These are phyloP conservation scores for Halocynthia roretzi DNA, from an alignment of 23 tunicate species.

Conservation along the genomic window DNA sequence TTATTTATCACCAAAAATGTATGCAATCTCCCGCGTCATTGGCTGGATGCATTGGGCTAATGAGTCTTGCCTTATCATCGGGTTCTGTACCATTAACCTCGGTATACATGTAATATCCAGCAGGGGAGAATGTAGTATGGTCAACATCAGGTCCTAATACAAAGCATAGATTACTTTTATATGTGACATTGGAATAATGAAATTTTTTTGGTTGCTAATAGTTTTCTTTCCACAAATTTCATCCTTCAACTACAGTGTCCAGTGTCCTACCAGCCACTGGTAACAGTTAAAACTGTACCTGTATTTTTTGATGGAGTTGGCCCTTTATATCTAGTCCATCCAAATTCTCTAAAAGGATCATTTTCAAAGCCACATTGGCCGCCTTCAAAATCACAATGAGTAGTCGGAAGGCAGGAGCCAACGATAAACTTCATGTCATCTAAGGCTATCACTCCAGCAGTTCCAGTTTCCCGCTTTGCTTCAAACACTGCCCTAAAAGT, in stretches of 20 bases:
- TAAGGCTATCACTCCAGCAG: slow-evolving; percentile 64
- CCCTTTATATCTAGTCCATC: slow-evolving; percentile 54
- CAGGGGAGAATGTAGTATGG: slow-evolving; percentile 50
- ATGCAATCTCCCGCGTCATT: slow-evolving; percentile 42
- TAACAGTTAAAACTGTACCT: slow-evolving; percentile 1
- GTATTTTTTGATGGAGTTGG: slow-evolving; percentile 26
- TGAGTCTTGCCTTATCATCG: slow-evolving; percentile 45
- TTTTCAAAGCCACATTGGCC: slow-evolving; percentile 62
- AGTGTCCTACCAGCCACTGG: background rate
- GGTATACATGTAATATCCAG: slow-evolving; percentile 72
- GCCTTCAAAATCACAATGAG: slow-evolving; percentile 77
- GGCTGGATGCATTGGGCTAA: slow-evolving; percentile 43
- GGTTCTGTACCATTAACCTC: slow-evolving; percentile 11
- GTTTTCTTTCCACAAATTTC: background rate
- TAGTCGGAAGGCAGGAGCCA: slow-evolving; percentile 73
- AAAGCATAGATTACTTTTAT: background rate
- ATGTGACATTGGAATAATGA: background rate
- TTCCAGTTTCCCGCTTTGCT: slow-evolving; percentile 58
- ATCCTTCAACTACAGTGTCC: background rate
- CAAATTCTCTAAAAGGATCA: slow-evolving; percentile 72
- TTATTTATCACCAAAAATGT: slow-evolving; percentile 61
- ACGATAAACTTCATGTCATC: slow-evolving; percentile 60
- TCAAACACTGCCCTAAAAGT: slow-evolving; percentile 57
- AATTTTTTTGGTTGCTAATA: background rate
- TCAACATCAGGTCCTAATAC: slow-evolving; percentile 50